Evolutionary conservation across 2,113 vertebrate genomes (phyloP).

Genomic region (Dipodomys merriami): DNA sequence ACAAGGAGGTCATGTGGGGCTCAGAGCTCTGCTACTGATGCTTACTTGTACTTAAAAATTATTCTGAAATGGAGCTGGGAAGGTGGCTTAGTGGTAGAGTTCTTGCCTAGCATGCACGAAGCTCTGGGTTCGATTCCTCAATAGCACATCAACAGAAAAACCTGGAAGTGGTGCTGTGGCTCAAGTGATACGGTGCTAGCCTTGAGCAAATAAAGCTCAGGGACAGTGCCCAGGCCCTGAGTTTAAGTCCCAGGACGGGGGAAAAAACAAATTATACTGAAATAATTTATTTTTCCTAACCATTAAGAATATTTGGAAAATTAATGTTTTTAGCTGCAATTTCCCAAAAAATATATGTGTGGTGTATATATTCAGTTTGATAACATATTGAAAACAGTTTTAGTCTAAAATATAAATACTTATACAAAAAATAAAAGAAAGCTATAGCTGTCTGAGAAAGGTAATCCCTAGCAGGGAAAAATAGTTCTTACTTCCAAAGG

Average conservation of each 20-base stretch:
- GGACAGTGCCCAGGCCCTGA: too few relatives aligned
- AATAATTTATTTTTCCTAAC: background rate
- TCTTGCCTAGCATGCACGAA: too few relatives aligned
- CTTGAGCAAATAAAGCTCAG: too few relatives aligned
- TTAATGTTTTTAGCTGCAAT: background rate
- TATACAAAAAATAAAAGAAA: background rate
- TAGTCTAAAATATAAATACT: background rate
- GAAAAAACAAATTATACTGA: background rate
- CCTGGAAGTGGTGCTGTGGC: too few relatives aligned
- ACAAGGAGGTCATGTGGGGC: background rate
- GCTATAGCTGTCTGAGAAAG: background rate
- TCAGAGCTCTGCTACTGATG: background rate
- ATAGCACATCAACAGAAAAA: too few relatives aligned
- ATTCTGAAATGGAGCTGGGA: background rate
- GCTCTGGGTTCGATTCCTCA: too few relatives aligned
- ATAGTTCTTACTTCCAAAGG: background rate
- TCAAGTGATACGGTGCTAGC: too few relatives aligned
- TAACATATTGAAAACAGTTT: background rate
- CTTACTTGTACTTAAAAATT: background rate
- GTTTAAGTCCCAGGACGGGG: too few relatives aligned
- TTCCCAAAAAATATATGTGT: background rate
- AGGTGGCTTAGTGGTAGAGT: too few relatives aligned
- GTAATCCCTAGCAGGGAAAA: background rate
- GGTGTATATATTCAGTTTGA: background rate
- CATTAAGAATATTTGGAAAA: background rate